phyloP scores from a whole-genome alignment of 2,888 invertebrate genomes.

The Acronicta alni region DNA sequence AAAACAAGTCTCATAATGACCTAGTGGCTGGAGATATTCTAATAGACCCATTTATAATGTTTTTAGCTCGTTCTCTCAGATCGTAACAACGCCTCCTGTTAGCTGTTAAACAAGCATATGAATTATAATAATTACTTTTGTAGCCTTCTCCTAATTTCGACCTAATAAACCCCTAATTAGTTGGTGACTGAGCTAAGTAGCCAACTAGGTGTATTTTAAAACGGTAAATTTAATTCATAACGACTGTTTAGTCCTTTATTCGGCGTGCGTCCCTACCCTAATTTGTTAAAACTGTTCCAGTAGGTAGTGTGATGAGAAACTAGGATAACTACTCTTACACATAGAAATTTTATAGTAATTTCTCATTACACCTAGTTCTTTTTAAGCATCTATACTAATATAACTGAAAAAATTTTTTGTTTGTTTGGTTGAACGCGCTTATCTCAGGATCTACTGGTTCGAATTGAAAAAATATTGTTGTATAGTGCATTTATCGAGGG shows the following conservation, averaged over 20 bases:
- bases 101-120: constrained; percentile 61
- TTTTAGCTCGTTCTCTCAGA: constrained; percentile 46
- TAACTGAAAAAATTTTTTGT: too few species aligned
- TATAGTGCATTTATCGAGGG: too few species aligned
- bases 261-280: constrained; percentile 12
- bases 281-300: constrained; percentile 25
- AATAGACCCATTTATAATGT: constrained; percentile 58
- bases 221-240: constrained; percentile 31
- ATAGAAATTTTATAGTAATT: neutral
- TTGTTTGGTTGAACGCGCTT: too few species aligned
- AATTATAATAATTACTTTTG: constrained; percentile 65
- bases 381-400: too few species aligned
- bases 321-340: neutral
- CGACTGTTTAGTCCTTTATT: constrained; percentile 25
- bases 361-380: neutral
- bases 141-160: constrained; percentile 52
- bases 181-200: constrained; percentile 24
- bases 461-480: too few species aligned
- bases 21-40: constrained; percentile 54
- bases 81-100: constrained; percentile 48
- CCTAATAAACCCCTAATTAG: constrained; percentile 55
- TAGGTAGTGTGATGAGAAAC: neutral
- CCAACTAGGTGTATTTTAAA: constrained; percentile 27
- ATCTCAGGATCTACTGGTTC: too few species aligned
- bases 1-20: constrained; percentile 61